These are phyloP conservation scores for Achlya flavicornis DNA, from an alignment of 2,888 invertebrate species.

Conservation along the genomic window DNA sequence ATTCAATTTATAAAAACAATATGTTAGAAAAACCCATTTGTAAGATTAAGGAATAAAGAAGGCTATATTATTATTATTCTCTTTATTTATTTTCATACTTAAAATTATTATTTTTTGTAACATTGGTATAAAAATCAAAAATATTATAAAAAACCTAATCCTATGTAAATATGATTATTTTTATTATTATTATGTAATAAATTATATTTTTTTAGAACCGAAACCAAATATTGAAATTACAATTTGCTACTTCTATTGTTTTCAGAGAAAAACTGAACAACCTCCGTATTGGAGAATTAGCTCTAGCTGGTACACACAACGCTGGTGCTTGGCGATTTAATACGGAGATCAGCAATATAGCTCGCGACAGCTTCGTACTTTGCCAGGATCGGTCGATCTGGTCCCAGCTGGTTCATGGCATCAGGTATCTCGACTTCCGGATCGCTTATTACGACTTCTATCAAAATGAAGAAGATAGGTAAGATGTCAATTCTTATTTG, in stretches of 20 bases:
- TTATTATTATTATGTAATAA: too few relatives aligned
- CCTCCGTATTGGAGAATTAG: conserved; percentile 75
- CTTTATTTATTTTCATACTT: too few relatives aligned
- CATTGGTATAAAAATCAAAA: too few relatives aligned
- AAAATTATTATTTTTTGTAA: too few relatives aligned
- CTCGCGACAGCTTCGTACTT: conserved; percentile 71
- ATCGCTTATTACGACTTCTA: conserved; percentile 87
- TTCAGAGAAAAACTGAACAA: conserved; percentile 66
- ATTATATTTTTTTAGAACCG: too few relatives aligned
- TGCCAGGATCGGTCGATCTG: conserved; percentile 91
- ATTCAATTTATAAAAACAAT: too few relatives aligned
- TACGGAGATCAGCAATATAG: conserved; percentile 72
- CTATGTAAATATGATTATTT: too few relatives aligned
- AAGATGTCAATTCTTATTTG: conserved; percentile 16
- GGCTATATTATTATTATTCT: too few relatives aligned
- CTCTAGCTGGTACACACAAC: conserved; percentile 81
- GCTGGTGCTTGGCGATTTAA: conserved; percentile 81
- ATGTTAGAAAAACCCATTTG: too few relatives aligned
- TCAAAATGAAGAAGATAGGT: conserved; percentile 68
- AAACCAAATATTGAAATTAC: too few relatives aligned
- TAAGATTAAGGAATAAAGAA: too few relatives aligned
- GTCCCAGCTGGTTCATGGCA: conserved; percentile 93
- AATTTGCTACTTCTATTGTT: conserved; percentile 32
- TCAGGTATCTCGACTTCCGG: conserved; percentile 91
- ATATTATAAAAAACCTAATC: too few relatives aligned